Percentiles rank a stretch among this genome's conserved stretches.
Conservation (phyloP, 1,140 invertebrate genomes). For the Danaus plexippus region DNA sequence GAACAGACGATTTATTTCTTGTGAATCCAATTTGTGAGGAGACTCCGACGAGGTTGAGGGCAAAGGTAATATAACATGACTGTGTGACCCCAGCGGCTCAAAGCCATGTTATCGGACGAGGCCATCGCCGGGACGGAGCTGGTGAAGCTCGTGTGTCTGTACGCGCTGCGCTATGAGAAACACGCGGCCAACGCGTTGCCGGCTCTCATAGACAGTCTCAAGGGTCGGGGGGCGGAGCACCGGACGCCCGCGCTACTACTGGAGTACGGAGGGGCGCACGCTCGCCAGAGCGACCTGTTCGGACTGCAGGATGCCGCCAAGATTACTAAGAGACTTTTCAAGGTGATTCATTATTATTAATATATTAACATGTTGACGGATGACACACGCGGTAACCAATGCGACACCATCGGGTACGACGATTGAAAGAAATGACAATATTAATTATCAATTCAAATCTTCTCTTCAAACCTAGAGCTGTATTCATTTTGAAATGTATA, state of each 20-base stretch:
- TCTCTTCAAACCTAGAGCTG: too few relatives aligned
- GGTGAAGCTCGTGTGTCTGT: conserved; percentile 91
- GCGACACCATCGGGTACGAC: too few relatives aligned
- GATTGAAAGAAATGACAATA: too few relatives aligned
- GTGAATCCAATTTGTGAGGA: too few relatives aligned
- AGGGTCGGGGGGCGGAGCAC: conserved; percentile 74
- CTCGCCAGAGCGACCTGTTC: conserved; percentile 86
- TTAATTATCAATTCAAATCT: too few relatives aligned
- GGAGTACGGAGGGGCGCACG: conserved; percentile 86
- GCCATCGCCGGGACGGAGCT: conserved; percentile 86
- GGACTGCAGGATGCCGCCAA: conserved; percentile 90
- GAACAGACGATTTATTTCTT: too few relatives aligned
- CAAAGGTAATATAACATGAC: too few relatives aligned
- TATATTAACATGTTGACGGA: conserved; percentile 21
- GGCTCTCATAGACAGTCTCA: conserved; percentile 81
- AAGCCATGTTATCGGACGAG: conserved; percentile 78
- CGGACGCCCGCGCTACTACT: conserved; percentile 78
- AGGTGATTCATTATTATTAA: conserved; percentile 69
- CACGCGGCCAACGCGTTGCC: conserved; percentile 89
- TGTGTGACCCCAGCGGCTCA: conserved; percentile 73
- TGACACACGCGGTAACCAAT: too few relatives aligned
- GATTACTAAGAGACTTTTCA: conserved; percentile 92
- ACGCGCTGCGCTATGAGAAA: conserved; percentile 93
- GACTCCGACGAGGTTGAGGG: too few relatives aligned
- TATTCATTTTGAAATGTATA: too few relatives aligned